Evolutionary conservation across 1,140 invertebrate species (phyloP).

Genomic region (Lepidurus arcticus): DNA sequence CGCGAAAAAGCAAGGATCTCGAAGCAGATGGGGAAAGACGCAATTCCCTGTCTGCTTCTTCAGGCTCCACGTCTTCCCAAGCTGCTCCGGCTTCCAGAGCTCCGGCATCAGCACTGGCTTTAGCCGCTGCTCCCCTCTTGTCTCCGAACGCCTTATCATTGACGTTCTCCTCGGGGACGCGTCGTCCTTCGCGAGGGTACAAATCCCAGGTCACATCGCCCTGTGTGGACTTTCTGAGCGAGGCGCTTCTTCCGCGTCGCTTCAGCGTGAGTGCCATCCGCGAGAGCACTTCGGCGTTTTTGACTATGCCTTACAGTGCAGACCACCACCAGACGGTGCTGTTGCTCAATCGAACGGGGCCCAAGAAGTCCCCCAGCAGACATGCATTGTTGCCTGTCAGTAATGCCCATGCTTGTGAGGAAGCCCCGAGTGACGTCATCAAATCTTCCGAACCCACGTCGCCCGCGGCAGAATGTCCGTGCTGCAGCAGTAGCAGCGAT

Average conservation of each 20-base stretch:
- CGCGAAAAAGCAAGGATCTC: constrained; percentile 38
- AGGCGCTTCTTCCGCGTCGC: not conserved
- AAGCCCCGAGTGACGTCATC: not conserved
- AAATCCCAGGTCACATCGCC: constrained; percentile 11
- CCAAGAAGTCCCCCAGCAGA: not conserved
- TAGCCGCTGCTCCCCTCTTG: constrained; percentile 31
- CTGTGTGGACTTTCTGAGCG: not conserved
- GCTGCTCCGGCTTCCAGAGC: constrained; percentile 23
- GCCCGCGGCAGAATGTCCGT: not conserved
- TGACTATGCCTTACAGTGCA: not conserved
- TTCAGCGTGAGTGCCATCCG: not conserved
- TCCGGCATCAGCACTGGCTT: constrained; percentile 27
- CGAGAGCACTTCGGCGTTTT: not conserved
- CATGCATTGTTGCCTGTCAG: not conserved
- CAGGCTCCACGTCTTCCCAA: not conserved
- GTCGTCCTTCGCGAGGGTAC: not conserved
- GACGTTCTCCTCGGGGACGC: not conserved
- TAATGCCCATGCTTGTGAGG: not conserved
- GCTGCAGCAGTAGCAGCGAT: not conserved
- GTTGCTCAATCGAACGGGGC: not conserved
- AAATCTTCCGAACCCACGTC: not conserved
- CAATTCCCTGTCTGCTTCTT: constrained; percentile 43
- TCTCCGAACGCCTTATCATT: constrained; percentile 18
- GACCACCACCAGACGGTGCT: not conserved
- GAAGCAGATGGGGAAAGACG: constrained; percentile 38